phyloP scores from a whole-genome alignment of 2,888 invertebrate species.

The Thecophora atra region DNA sequence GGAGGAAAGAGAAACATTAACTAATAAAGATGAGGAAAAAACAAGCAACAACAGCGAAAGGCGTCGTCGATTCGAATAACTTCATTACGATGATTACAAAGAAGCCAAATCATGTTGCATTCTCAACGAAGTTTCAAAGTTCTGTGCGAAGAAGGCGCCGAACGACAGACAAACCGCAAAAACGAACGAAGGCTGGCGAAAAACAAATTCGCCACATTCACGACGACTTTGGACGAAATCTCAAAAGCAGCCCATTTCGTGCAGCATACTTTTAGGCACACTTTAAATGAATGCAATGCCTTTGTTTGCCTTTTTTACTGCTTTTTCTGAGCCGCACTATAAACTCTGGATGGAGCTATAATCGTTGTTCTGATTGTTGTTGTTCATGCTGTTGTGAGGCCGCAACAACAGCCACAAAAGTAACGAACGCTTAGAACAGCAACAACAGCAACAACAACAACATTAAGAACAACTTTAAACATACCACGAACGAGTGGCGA shows the following conservation, averaged over 20 bases:
- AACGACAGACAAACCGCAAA: background rate
- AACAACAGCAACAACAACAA: no score
- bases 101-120: background rate
- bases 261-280: background rate
- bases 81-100: background rate
- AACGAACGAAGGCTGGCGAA: background rate
- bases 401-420: no score
- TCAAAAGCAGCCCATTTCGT: background rate
- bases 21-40: no score
- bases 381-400: no score
- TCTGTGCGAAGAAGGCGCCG: background rate
- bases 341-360: no score
- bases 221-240: no score
- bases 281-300: background rate
- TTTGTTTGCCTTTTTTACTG: background rate
- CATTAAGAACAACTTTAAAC: no score
- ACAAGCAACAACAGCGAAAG: background rate
- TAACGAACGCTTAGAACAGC: no score
- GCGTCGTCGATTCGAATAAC: background rate
- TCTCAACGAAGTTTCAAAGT: background rate
- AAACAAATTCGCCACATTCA: no score
- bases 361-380: no score
- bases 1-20: background rate
- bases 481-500: background rate
- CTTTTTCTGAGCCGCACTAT: background rate